Base-by-base conservation (phyloP, 2,888 invertebrate genomes). In the Caradrina clavipalpis region DNA sequence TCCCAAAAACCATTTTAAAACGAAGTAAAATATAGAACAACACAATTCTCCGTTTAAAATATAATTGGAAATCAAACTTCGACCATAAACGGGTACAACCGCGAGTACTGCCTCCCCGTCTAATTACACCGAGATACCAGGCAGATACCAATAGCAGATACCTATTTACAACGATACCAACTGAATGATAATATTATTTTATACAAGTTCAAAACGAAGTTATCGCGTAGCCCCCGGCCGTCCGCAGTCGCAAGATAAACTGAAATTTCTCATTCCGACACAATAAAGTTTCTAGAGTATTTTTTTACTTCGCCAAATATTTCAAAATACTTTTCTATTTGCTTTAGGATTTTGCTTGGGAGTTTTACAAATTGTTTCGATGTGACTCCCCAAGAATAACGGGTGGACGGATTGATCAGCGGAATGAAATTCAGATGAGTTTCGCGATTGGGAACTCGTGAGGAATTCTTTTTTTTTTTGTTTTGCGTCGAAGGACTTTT, bases 161-260 rank as follows among this genome's bases (percentile, higher is more conserved):
- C 68, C 65, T 83, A 86, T 83, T 87, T 85, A 82, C 83, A 76
- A 61, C 79, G 83, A 84, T 84, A 83, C 82, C 79, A 78, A 83
- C 84, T 81, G 85, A 90, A 90, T 88, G 90, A 92, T 92, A 93
- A 93, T 92, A 91, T 92, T 93, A 90, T 92, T 92, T 87, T 81
- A 88, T 86, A 86, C 79, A 88, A 93, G 89, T 91, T 90, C 76
- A 63, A 68, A 85, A 87, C 81, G 83, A 89, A 92, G 90, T 91
- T 88, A 86, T 81, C 80, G 79, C 72, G 80, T 67, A 78, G 79
- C 83, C 79, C 78, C 76, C 80, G 79, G 83, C 81, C 81, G 79
- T 80, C 81, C 85, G 80, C 81, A 86, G 85, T 85, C 87, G 85
- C 84, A 90, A 92, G 89, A 92, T 89, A 92, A 93, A 93, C 93